Conservation (phyloP, 1,140 invertebrate species). For the Drosophila arawakana region DNA sequence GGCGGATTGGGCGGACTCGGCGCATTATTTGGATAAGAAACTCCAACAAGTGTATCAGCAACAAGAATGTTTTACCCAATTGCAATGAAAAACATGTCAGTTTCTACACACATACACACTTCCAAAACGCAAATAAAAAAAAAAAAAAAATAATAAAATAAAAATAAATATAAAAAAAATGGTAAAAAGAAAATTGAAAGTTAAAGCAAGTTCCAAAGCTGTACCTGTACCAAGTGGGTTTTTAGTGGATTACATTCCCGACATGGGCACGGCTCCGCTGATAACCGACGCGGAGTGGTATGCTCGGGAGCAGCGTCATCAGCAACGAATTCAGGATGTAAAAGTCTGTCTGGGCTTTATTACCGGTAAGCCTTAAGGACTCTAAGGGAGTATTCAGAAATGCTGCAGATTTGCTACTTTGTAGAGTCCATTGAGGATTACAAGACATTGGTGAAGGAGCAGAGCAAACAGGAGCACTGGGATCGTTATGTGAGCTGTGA, state of each 20-base stretch:
- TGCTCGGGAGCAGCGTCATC: constrained; percentile 28
- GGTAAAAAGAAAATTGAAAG: background rate
- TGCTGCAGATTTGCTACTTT: no score
- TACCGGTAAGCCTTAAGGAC: constrained; percentile 13
- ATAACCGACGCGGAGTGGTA: constrained; percentile 45
- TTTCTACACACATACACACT: constrained; percentile 1
- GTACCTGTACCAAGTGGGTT: no score
- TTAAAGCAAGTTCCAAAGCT: background rate
- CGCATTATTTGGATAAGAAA: no score
- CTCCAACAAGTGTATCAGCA: background rate
- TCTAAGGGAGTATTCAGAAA: background rate
- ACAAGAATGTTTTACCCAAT: background rate
- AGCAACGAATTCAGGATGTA: constrained; percentile 58
- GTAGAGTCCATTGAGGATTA: constrained; percentile 46
- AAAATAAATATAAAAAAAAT: constrained; percentile 18
- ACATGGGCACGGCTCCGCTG: background rate
- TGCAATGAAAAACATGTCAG: background rate
- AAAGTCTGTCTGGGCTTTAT: constrained; percentile 46
- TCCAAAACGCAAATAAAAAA: constrained; percentile 15
- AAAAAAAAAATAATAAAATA: constrained; percentile 14
- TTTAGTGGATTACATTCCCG: background rate
- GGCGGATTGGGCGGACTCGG: no score
- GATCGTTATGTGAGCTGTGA: constrained; percentile 59
- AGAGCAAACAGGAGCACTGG: constrained; percentile 45
- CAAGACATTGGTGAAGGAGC: constrained; percentile 15